A percentile compares a stretch with the other conserved stretches of the same genome.
phyloP scores from a whole-genome alignment of 2,113 vertebrate genomes.

The Tetrax tetrax region DNA sequence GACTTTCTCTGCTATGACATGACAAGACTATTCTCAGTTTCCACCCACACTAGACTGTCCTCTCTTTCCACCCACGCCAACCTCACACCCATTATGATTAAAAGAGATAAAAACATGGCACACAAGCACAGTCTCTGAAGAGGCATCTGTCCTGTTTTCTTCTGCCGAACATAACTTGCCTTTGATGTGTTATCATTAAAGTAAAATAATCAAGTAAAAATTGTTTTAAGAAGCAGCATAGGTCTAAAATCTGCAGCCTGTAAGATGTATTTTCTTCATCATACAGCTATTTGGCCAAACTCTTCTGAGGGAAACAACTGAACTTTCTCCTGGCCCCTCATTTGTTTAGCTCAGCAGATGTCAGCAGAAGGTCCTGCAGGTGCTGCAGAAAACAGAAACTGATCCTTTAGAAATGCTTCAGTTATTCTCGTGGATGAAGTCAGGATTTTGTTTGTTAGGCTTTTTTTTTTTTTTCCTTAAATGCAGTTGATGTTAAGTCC shows the following conservation, averaged over 20 bases:
- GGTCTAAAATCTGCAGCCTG: neutral
- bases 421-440: neutral
- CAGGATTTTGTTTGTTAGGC: neutral
- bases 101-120: conserved; percentile 70
- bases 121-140: conserved; percentile 57
- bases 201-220: conserved; percentile 37
- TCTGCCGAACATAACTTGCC: conserved; percentile 45
- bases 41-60: conserved; percentile 73
- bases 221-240: neutral
- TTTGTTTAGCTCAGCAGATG: neutral
- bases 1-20: conserved; percentile 67
- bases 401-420: neutral
- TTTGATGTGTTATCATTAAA: conserved; percentile 54
- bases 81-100: conserved; percentile 75
- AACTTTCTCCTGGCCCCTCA: accelerated
- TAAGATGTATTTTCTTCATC: neutral
- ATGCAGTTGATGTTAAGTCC: neutral
- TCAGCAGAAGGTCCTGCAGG: neutral
- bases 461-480: neutral
- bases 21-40: conserved; percentile 69
- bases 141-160: conserved; percentile 73
- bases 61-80: conserved; percentile 69
- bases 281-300: neutral
- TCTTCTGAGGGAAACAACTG: neutral
- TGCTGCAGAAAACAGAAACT: neutral